Conservation (phyloP, 2,113 vertebrate species). For the Albula goreensis region DNA sequence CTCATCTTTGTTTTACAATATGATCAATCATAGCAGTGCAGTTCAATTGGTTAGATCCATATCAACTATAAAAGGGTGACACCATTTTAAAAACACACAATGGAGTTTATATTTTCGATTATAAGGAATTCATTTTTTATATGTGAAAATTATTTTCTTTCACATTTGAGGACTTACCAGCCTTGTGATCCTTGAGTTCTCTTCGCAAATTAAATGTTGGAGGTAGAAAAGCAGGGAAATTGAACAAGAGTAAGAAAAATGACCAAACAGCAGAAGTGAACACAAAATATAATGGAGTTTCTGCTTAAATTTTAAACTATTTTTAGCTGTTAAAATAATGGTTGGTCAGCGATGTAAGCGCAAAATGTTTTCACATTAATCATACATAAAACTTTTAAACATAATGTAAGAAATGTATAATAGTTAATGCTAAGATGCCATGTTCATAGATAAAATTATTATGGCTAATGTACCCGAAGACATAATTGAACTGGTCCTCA, state of each 20-base stretch:
- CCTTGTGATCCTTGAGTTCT: background rate
- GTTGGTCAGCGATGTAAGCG: background rate
- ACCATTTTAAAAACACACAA: background rate
- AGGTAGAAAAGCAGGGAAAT: background rate
- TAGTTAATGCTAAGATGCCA: background rate
- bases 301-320: background rate
- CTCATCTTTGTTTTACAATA: background rate
- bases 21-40: background rate
- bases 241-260: too few species aligned
- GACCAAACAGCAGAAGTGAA: too few species aligned
- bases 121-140: background rate
- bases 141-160: too few species aligned
- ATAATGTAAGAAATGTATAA: background rate
- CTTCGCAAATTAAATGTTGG: background rate
- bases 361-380: background rate
- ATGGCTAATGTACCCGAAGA: background rate
- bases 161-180: background rate
- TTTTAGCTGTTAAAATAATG: background rate
- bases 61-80: background rate
- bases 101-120: background rate
- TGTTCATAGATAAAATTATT: background rate
- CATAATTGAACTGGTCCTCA: background rate
- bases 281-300: background rate
- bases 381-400: background rate
- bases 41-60: background rate